Conservation (phyloP, 2,113 vertebrate genomes). For the Phaethornis superciliosus region DNA sequence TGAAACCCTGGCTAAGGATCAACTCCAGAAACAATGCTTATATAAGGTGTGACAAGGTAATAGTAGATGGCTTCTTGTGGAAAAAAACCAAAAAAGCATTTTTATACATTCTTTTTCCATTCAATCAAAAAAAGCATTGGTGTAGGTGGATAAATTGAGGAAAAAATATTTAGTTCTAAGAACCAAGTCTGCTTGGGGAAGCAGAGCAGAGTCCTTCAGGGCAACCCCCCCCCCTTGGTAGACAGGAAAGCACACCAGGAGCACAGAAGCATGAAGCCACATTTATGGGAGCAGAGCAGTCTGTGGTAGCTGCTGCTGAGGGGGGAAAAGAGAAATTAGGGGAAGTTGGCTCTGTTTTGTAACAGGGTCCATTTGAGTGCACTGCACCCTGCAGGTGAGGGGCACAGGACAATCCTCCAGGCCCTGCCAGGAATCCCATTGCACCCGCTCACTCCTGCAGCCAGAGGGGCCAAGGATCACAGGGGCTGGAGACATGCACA, state of each 20-base stretch:
- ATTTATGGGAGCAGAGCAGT: background rate
- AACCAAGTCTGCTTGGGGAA: background rate
- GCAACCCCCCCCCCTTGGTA: background rate
- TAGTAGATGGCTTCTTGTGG: accelerated
- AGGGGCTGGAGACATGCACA: background rate
- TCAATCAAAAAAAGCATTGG: background rate
- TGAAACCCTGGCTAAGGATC: background rate
- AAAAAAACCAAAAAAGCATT: background rate
- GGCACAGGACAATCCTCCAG: background rate
- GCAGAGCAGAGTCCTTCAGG: background rate
- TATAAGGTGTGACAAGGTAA: background rate
- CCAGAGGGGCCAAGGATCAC: background rate
- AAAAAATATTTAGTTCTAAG: accelerated
- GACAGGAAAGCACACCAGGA: background rate
- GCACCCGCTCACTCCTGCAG: background rate
- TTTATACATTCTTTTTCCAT: background rate
- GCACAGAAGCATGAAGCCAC: background rate
- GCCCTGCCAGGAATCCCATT: no score
- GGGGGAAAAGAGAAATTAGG: background rate
- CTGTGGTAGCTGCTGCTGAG: background rate
- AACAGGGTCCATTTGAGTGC: background rate
- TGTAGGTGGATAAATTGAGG: background rate
- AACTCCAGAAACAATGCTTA: background rate
- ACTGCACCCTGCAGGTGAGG: background rate
- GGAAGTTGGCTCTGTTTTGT: background rate